A percentile compares a stretch with the other conserved stretches of the same genome.
Evolutionary conservation across 2,888 invertebrate genomes (phyloP).

Genomic region (Belgica antarctica): DNA sequence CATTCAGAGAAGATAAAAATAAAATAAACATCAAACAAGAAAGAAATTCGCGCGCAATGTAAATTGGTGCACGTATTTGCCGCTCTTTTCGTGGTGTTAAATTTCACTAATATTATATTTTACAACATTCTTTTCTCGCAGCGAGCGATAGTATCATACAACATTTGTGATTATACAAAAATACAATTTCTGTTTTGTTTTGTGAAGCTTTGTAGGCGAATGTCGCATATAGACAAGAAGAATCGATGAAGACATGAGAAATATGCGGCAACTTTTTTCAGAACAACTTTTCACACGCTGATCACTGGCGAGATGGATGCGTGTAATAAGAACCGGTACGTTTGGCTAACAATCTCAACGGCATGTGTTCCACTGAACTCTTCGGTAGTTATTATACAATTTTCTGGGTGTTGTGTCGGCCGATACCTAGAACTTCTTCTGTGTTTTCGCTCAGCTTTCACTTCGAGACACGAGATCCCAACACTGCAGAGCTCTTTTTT

Average conservation of each 20-base stretch:
- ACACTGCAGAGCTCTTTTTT: conserved; percentile 40
- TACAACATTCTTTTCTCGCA: neutral
- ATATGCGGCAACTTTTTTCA: neutral
- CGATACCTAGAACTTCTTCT: conserved; percentile 33
- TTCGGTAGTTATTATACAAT: conserved; percentile 22
- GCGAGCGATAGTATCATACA: neutral
- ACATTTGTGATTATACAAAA: conserved; percentile 26
- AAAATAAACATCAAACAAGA: conserved; percentile 2
- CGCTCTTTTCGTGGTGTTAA: conserved; percentile 26
- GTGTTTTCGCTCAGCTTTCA: conserved; percentile 1
- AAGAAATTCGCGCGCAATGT: conserved; percentile 7
- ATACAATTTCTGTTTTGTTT: neutral
- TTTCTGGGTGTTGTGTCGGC: conserved; percentile 33
- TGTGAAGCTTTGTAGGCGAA: neutral
- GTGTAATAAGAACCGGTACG: neutral
- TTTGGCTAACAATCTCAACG: conserved; percentile 12
- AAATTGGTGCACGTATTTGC: conserved; percentile 10
- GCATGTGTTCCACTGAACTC: neutral
- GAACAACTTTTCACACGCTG: neutral
- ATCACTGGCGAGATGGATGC: too few species aligned
- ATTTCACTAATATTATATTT: conserved; percentile 25
- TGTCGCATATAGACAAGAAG: conserved; percentile 9
- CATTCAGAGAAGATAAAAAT: neutral
- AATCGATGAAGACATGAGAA: neutral
- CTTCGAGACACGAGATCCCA: conserved; percentile 28